Evolutionary conservation across 2,113 vertebrate species (phyloP).

Genomic region (Lasiurus borealis): DNA sequence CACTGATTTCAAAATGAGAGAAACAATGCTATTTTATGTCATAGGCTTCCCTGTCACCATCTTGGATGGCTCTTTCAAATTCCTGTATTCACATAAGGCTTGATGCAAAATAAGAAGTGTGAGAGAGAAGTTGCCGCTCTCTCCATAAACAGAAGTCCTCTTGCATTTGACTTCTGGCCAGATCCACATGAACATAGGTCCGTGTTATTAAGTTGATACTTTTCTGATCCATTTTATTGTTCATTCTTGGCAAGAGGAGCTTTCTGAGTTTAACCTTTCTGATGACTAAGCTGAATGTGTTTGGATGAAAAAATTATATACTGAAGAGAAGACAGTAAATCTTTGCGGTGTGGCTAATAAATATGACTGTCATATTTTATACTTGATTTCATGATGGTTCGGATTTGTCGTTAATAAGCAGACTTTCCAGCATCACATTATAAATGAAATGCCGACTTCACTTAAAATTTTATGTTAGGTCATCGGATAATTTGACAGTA

Average conservation of each 20-base stretch:
- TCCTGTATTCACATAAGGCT: not conserved
- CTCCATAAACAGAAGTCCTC: not conserved
- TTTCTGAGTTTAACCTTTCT: slow-evolving; percentile 59
- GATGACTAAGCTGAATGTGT: slow-evolving; percentile 65
- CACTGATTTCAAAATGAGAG: slow-evolving; percentile 48
- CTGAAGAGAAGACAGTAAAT: slow-evolving; percentile 25
- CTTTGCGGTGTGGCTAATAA: slow-evolving; percentile 49
- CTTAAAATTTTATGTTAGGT: slow-evolving; percentile 62
- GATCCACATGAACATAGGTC: not conserved
- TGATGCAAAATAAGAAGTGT: slow-evolving; percentile 3
- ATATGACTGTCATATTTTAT: slow-evolving; percentile 32
- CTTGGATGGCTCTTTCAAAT: not conserved
- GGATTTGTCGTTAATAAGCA: slow-evolving; percentile 58
- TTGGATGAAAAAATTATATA: slow-evolving; percentile 56
- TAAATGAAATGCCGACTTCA: slow-evolving; percentile 56
- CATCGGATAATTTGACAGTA: slow-evolving; percentile 50
- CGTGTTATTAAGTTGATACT: slow-evolving; percentile 35
- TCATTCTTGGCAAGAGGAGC: slow-evolving; percentile 47
- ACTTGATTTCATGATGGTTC: slow-evolving; percentile 64
- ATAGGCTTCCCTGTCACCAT: not conserved
- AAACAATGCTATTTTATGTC: not conserved
- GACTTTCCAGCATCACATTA: slow-evolving; percentile 6
- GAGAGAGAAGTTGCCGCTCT: not conserved
- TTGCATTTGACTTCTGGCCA: slow-evolving; percentile 9
- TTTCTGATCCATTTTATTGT: slow-evolving; percentile 69